Base-by-base conservation (phyloP, 2,888 invertebrate genomes). In the Apamea crenata region DNA sequence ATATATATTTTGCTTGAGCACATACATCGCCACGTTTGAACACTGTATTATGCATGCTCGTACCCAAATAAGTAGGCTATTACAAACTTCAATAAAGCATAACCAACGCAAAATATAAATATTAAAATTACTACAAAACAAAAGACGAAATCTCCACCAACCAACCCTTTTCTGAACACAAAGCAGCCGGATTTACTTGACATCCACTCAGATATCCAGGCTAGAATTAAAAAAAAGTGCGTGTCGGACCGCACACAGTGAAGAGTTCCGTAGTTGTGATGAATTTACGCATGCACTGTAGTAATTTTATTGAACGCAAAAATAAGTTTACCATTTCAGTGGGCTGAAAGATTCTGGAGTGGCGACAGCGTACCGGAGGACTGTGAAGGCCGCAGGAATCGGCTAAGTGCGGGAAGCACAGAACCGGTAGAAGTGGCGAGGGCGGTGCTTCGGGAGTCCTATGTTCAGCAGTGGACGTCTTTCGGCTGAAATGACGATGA, bases 121-220 rank as follows among this genome's bases (percentile, higher is more conserved):
- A 80, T 82, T 67, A 59, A 82, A 82, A 82, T 82, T 12, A 65
- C 44, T 59, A 81, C n/a, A 50, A 66, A 77, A 80, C 82, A 76
- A 80, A 80, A 59, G 80, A 53, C 32, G 16, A 82, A 82, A 80
- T 80, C 59, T 80, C 83, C 80, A 80, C 67, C 36, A 36, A 80
- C 16, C 59, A 77, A 80, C 83, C 80, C 68, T 78, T 81, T 83
- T 78, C 16, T 40, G 78, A 59, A 83, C 59, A 83, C 65, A 61
- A 73, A 72, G 66, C 47, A 40, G 53, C 44, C n/a, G 73, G 66
- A 61, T 66, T 76, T 82, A 83, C 63, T 50, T 70, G 59, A 44
- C 25, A 44, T 47, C 61, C 71, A 80, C 53, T 81, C 68, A 78
- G 63, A 73, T 12, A 71, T n/a, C 16, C 36, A 59, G 67, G 14